Base-by-base conservation (phyloP, 2,113 vertebrate genomes). In the Sinocyclocheilus grahami region DNA sequence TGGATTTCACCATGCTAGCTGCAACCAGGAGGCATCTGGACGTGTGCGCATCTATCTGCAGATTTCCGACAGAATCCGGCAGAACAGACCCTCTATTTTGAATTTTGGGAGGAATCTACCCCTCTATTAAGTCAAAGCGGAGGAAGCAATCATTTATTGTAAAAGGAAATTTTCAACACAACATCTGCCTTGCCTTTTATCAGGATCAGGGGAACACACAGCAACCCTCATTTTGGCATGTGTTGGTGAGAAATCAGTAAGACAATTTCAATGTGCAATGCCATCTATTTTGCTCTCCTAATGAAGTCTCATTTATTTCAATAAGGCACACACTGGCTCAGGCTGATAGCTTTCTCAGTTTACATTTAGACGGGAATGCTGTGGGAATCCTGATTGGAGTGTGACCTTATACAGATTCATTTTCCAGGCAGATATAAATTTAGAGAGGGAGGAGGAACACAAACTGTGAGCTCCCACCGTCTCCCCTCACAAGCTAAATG, bases 221-320 rank as follows among this genome's bases (percentile, higher is more conserved):
- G n/a, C 10, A 81, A 60, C 53, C 46, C 74, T 62, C 80, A 58
- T 77, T 22, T 46, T 60, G 51, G 33, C 37, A 48, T 37, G 63
- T 53, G 65, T 53, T 53, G 83, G 42, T 71, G 63, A 55, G 74
- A 53, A 78, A 39, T 27, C 85, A 48, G 42, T 27, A 46, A 82
- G 85, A 82, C 51, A 39, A 69, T 85, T 86, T 85, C 58, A 53
- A 75, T 84, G 71, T 67, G 33, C 72, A 81, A 87, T 67, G 65
- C 67, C 82, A 78, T 82, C 87, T 46, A 87, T 88, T 87, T 82
- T 63, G 22, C 75, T 51, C 60, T 42, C 78, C 71, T 88, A 86
- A 83, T 85, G 39, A 76, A 53, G 65, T 67, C 82, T 88, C 90
- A 86, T 88, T 87, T 87, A 81, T 85, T 88, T 90, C 90, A 86